Evolutionary conservation across 2,113 vertebrate genomes (phyloP), one percentile per base, ranked within the genome.

Genomic region (Rhea pennata): DNA sequence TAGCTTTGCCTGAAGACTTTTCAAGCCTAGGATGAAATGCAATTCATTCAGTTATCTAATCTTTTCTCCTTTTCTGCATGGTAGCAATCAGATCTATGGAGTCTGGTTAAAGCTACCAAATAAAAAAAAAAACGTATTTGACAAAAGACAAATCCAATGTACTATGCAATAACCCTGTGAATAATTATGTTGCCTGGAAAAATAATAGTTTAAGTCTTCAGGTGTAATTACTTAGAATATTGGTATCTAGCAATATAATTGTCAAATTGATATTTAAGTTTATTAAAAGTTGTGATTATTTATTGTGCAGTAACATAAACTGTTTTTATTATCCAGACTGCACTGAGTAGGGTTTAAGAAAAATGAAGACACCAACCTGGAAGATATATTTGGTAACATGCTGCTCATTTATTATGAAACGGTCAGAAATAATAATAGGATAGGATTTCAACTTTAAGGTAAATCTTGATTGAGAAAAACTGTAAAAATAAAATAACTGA

Each of bases 1-100:
- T 66, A 93, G 66, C 33, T 97, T 94, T 96, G 59, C 66, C 66
- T 89, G 36, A 92, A 96, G 72, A 87, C 96, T 95, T 96, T 95
- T 74, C 26, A 2, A 75, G 56, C 36, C 92, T 87, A 86, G 75
- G 46, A 77, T 83, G 81, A 98, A 96, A 93, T 66, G 31, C 91
- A 92, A 96, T 94, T 95, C 58, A 84, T 62, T 88, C 36, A 71
- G 69, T 95, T 93, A 87, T 86, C 66, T 92, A 12, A 15, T 92
- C 96, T 95, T 62, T 62, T 92, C 21, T 73, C 12, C 51, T 93
- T 92, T 71, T 70, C 58, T 77, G 23, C 56, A 64, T 84, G 54
- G 50, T 76, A 92, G 64, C 70, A 95, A 84, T 90, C 77, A 87
- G 54, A 95, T 95, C 36, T 88, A 71, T 33, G 42, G 48, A 94